Evolutionary conservation across 2,888 invertebrate species (phyloP).

Genomic region (Protonemura montana): DNA sequence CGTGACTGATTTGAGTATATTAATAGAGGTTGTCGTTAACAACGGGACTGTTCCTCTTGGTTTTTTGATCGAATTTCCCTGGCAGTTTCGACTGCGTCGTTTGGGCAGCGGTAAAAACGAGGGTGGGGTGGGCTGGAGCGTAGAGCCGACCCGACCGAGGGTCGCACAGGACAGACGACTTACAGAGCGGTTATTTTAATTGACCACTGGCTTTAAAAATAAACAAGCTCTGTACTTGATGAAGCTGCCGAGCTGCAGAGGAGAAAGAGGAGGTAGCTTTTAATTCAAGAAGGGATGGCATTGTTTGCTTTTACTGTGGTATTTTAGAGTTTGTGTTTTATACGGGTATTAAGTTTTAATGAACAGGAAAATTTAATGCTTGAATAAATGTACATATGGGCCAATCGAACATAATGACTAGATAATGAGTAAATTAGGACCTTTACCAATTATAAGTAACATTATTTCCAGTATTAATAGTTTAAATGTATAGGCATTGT

Average conservation of each 20-base stretch:
- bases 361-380: slow-evolving; percentile 20
- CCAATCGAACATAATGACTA: background rate
- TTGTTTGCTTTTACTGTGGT: slow-evolving; percentile 23
- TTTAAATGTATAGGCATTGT: too few species aligned
- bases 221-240: slow-evolving; percentile 32
- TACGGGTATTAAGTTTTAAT: slow-evolving; percentile 30
- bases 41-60: too few species aligned
- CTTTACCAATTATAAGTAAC: background rate
- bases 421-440: background rate
- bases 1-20: too few species aligned
- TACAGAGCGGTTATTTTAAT: slow-evolving; percentile 35
- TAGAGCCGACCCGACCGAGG: background rate
- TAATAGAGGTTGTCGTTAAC: too few species aligned
- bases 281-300: slow-evolving; percentile 29
- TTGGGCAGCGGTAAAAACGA: background rate
- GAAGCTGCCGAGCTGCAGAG: background rate
- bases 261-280: slow-evolving; percentile 17
- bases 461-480: background rate
- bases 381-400: background rate
- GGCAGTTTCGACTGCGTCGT: background rate
- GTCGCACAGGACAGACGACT: background rate
- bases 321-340: slow-evolving; percentile 33
- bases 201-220: slow-evolving; percentile 41
- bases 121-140: background rate
- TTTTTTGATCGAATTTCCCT: background rate